These are phyloP conservation scores for Listrodromus nycthemerus DNA, from an alignment of 2,888 invertebrate species.

Conservation along the genomic window DNA sequence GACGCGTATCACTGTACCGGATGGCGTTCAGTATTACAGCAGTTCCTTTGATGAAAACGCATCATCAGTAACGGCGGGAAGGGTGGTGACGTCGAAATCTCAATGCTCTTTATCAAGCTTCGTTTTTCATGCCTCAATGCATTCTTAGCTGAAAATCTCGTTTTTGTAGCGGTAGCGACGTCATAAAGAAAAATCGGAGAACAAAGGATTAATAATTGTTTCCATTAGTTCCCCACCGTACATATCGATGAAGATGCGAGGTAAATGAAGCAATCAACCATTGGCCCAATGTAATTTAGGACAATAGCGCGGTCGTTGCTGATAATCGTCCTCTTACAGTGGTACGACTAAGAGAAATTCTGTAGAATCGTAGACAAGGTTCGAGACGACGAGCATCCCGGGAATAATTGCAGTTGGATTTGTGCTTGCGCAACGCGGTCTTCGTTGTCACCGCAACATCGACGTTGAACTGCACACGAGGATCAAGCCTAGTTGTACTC, in stretches of 20 bases:
- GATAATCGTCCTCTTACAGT: slow-evolving; percentile 4
- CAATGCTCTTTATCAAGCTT: slow-evolving; percentile 20
- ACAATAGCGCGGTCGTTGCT: slow-evolving; percentile 21
- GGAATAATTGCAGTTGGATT: slow-evolving; percentile 55
- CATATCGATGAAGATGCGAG: slow-evolving; percentile 18
- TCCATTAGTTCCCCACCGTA: not conserved
- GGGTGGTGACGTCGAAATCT: slow-evolving; percentile 28
- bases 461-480: slow-evolving; percentile 10
- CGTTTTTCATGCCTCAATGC: slow-evolving; percentile 1
- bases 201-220: not conserved
- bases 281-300: slow-evolving; percentile 47
- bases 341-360: slow-evolving; percentile 10
- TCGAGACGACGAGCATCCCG: slow-evolving; percentile 43
- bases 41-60: slow-evolving; percentile 40
- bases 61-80: slow-evolving; percentile 24
- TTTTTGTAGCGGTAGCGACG: not conserved
- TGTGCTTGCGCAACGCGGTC: slow-evolving; percentile 44
- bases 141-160: not conserved
- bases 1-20: slow-evolving; percentile 5
- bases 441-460: slow-evolving; percentile 22
- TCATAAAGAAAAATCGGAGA: not conserved
- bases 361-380: slow-evolving; percentile 24
- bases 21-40: not conserved
- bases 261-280: slow-evolving; percentile 56
- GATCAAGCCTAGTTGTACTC: slow-evolving; percentile 34